Evolutionary conservation across 2,113 vertebrate species (phyloP).

Genomic region (Pithys albifrons): DNA sequence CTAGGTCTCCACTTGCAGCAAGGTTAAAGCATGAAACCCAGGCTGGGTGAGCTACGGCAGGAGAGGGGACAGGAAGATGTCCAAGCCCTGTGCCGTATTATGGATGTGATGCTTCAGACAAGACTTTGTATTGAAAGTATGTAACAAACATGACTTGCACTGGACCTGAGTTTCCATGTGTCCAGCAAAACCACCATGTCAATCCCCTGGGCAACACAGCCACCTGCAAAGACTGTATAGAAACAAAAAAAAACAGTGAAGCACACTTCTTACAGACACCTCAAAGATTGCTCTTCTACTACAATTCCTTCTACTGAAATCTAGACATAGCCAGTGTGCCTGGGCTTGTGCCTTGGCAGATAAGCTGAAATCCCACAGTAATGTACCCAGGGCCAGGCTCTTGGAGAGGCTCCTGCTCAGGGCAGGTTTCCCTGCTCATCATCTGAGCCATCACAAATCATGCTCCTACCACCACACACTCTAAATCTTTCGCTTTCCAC

Average conservation of each 20-base stretch:
- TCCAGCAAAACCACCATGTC: not conserved
- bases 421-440: not conserved
- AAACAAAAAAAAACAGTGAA: not conserved
- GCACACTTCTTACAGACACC: not conserved
- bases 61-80: not conserved
- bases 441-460: not conserved
- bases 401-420: not conserved
- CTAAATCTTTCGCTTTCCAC: not conserved
- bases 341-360: not conserved
- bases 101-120: accelerated
- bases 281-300: not conserved
- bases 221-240: not conserved
- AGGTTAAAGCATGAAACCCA: not conserved
- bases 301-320: not conserved
- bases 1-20: not conserved
- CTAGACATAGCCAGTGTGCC: not conserved
- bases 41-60: not conserved
- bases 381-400: not conserved
- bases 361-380: not conserved
- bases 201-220: not conserved
- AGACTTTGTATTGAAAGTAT: not conserved
- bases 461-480: not conserved
- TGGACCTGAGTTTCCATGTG: not conserved
- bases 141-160: not conserved
- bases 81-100: not conserved